These are phyloP conservation scores for Protosalanx chinensis DNA, from an alignment of 2,797 vertebrate species.

Conservation along the genomic window DNA sequence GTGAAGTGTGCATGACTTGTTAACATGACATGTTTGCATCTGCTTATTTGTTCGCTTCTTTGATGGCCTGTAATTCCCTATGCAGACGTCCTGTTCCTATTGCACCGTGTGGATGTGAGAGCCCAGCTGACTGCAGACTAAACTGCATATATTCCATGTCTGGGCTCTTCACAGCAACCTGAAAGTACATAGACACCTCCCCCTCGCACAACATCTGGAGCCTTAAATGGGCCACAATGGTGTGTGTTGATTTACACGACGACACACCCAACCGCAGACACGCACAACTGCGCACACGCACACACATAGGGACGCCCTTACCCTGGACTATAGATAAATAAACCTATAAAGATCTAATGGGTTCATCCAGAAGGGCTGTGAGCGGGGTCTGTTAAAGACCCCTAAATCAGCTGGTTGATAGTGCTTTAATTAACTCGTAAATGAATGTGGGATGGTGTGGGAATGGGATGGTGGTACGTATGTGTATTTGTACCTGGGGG, in stretches of 20 bases:
- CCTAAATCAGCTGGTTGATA: conserved; percentile 63
- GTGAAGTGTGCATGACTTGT: not conserved
- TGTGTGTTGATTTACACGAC: not conserved
- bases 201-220: not conserved
- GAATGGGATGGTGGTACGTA: conserved; percentile 69
- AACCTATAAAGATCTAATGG: conserved; percentile 51
- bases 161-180: not conserved
- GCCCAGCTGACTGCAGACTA: not conserved
- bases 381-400: conserved; percentile 49
- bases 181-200: not conserved
- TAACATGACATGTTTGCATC: not conserved
- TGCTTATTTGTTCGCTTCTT: not conserved
- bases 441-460: conserved; percentile 65
- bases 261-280: not conserved
- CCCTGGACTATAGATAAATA: conserved; percentile 37
- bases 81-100: too few species aligned
- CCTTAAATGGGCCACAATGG: not conserved
- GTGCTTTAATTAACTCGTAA: conserved; percentile 72
- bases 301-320: conserved; percentile 9
- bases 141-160: not conserved
- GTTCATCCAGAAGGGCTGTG: not conserved
- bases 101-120: not conserved
- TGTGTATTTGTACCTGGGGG: conserved; percentile 56
- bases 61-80: too few species aligned
- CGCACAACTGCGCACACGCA: not conserved